Evolutionary conservation across 1,140 invertebrate genomes (phyloP), one percentile per base, ranked within the genome.

Genomic region (Cyclargus thomasi): DNA sequence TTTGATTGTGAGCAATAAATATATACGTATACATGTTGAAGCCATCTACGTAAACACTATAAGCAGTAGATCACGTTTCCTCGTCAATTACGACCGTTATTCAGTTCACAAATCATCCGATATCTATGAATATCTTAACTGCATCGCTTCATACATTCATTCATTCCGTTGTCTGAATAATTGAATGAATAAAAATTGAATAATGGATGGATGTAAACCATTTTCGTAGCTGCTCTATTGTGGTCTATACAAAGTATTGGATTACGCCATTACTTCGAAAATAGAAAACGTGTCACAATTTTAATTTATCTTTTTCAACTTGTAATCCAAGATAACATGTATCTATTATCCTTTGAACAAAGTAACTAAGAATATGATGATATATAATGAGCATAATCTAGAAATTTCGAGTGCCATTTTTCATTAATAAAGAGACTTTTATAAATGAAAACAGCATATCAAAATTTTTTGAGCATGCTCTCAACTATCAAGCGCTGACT

Each of bases 121-220:
- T 59, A 59, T 59, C 55, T 59, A 59, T 59, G 55, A 59, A 59
- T 59, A 59, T 20, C 55, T 59, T 59, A 11, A 59, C 18, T 10
- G 55, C 18, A 8, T 21, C 55, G 55, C 55, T 18, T 55, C 16
- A 55, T 29, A 17, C 18, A 59, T 59, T 20, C 55, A 59, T 59
- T 59, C 55, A 59, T 59, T 59, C 53, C 55, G 18, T 59, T 59
- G 10, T 20, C 10, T 59, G 55, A 59, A 59, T 59, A 59, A 59
- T 59, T 59, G 55, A 59, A 59, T 59, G 18, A 59, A 59, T 59
- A 18, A 59, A 59, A 59, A 59, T 21, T 59, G 55, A 59, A 59
- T 59, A 59, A 59, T 20, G 17, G 55, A 20, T 59, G 36, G 39
- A 47, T 47, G 39, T 14, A 47, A 47, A 47, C 39, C 39, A 47